phyloP scores from a whole-genome alignment of 2,113 vertebrate genomes.

The Triplophysa rosa region DNA sequence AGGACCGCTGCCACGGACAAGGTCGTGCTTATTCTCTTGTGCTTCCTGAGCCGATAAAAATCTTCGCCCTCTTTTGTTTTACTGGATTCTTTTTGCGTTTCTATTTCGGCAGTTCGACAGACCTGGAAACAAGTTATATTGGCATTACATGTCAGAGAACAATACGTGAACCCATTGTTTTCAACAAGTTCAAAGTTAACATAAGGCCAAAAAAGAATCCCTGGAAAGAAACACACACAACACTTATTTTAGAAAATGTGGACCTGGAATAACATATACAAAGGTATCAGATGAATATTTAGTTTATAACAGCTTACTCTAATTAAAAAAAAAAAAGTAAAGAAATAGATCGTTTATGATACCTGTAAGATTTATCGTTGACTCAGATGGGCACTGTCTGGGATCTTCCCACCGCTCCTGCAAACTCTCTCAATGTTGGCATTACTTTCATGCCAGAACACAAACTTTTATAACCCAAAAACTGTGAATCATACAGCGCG shows the following conservation, averaged over 20 bases:
- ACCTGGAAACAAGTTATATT: background rate
- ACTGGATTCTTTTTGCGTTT: background rate
- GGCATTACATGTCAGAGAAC: background rate
- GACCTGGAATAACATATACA: slow-evolving; percentile 7
- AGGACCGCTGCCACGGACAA: slow-evolving; percentile 38
- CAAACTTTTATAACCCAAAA: slow-evolving; percentile 14
- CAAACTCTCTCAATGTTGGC: slow-evolving; percentile 32
- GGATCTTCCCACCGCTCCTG: background rate
- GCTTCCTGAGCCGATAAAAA: slow-evolving; percentile 43
- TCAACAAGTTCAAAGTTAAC: slow-evolving; percentile 14
- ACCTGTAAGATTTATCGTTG: slow-evolving; percentile 3
- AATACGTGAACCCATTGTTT: slow-evolving; percentile 1
- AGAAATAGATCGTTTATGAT: too few relatives aligned
- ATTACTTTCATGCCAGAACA: slow-evolving; percentile 36
- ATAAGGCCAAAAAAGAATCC: background rate
- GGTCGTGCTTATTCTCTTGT: slow-evolving; percentile 38
- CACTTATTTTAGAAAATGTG: background rate
- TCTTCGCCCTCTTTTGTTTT: slow-evolving; percentile 11
- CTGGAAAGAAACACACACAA: background rate
- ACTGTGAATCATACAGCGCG: background rate
- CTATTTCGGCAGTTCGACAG: background rate
- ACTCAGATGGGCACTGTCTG: slow-evolving; percentile 1
- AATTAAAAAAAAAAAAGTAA: background rate
- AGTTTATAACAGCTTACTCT: background rate
- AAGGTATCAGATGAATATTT: background rate